A percentile compares a stretch with the other conserved stretches of the same genome.
phyloP scores from a whole-genome alignment of 1,140 invertebrate genomes.

The Macrocentrus cingulum region DNA sequence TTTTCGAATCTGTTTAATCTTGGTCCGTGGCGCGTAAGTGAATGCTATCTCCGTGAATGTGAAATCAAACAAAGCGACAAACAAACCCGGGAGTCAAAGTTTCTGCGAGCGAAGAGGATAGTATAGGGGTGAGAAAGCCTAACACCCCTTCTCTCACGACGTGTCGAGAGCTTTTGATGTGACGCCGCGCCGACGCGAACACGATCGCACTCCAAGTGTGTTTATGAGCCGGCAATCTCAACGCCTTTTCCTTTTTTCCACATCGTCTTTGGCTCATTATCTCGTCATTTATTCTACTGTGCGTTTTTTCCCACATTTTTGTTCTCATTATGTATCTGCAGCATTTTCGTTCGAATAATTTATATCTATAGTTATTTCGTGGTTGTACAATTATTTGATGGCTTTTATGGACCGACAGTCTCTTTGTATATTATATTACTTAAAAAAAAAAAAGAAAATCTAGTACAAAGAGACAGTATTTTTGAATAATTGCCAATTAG shows the following conservation, averaged over 20 bases:
- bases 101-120: conserved; percentile 20
- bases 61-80: conserved; percentile 59
- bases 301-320: neutral
- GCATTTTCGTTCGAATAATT: too few species aligned
- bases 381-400: too few species aligned
- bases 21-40: conserved; percentile 52
- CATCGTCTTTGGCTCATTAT: neutral
- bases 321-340: neutral
- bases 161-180: conserved; percentile 27
- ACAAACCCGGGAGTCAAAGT: conserved; percentile 51
- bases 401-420: too few species aligned
- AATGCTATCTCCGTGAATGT: conserved; percentile 58
- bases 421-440: too few species aligned
- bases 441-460: too few species aligned
- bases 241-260: conserved; percentile 1
- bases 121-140: conserved; percentile 19
- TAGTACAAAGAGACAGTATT: too few species aligned
- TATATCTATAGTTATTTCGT: too few species aligned
- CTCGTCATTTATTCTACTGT: neutral
- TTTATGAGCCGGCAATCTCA: conserved; percentile 15
- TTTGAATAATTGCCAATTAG: too few species aligned
- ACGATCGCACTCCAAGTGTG: conserved; percentile 17
- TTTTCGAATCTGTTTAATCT: conserved; percentile 61
- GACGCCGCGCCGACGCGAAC: conserved; percentile 10
- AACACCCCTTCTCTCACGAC: conserved; percentile 16